Percentiles rank a stretch among this genome's conserved stretches.
These are phyloP conservation scores for Myotis findleyi DNA, from an alignment of 2,797 vertebrate species.

Conservation along the genomic window DNA sequence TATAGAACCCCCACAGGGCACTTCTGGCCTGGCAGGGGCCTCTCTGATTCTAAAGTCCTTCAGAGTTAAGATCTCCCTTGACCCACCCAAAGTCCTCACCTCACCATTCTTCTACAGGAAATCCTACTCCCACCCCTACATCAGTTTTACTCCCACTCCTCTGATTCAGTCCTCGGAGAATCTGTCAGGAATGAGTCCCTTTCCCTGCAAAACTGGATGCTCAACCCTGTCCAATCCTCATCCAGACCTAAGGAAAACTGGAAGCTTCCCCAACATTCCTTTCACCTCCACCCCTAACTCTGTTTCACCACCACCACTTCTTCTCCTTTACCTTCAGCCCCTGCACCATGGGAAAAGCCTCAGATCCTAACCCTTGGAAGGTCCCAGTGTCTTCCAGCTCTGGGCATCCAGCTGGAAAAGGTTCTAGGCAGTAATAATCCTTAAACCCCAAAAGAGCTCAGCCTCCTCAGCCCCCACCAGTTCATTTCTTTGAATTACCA, in stretches of 20 bases:
- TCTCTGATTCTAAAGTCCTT: constrained; percentile 30
- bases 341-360: not conserved
- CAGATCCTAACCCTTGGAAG: not conserved
- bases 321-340: not conserved
- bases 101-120: constrained; percentile 31
- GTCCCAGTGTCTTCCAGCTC: not conserved
- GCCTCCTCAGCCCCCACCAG: not conserved
- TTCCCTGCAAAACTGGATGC: not conserved
- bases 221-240: not conserved
- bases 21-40: not conserved
- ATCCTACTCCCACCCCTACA: not conserved
- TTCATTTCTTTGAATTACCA: not conserved
- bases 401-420: not conserved
- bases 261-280: not conserved
- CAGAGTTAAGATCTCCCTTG: not conserved
- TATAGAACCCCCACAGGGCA: not conserved
- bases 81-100: not conserved
- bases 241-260: not conserved
- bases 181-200: not conserved
- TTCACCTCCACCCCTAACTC: not conserved
- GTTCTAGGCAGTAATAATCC: not conserved
- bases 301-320: not conserved
- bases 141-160: not conserved
- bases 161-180: not conserved
- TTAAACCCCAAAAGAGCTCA: not conserved